Conservation (phyloP, 2,113 vertebrate species). For the Hypomesus transpacificus region DNA sequence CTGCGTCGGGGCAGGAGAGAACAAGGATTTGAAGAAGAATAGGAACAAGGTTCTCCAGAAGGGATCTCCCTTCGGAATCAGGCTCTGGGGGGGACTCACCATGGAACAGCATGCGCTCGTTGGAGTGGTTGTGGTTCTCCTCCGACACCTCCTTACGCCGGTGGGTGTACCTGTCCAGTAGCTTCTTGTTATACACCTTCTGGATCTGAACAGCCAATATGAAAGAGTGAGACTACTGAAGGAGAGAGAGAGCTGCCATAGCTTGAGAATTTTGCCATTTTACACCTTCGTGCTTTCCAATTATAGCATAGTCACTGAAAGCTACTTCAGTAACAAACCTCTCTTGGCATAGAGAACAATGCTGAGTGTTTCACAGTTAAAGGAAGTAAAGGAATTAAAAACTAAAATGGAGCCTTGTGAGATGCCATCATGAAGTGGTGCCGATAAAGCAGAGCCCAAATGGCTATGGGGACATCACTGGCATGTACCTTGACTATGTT, state of each 20-base stretch:
- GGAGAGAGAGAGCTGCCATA: background rate
- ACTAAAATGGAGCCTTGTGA: too few relatives aligned
- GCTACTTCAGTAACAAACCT: too few relatives aligned
- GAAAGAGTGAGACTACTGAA: background rate
- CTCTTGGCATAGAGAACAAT: too few relatives aligned
- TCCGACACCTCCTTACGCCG: constrained; percentile 94
- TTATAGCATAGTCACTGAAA: too few relatives aligned
- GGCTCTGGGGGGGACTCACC: constrained; percentile 66
- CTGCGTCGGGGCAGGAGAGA: constrained; percentile 52
- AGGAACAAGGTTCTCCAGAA: background rate
- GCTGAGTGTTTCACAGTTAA: too few relatives aligned
- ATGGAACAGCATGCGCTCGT: constrained; percentile 96
- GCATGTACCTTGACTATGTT: constrained; percentile 88
- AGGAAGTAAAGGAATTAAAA: too few relatives aligned
- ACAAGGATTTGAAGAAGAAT: too few relatives aligned
- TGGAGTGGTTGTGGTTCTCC: constrained; percentile 97
- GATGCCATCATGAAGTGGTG: background rate
- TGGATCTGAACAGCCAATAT: constrained; percentile 80
- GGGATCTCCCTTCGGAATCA: background rate
- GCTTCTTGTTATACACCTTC: constrained; percentile 97
- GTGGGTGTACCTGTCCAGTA: constrained; percentile 90
- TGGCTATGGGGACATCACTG: background rate
- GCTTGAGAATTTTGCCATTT: background rate
- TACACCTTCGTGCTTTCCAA: too few relatives aligned
- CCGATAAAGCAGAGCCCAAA: constrained; percentile 21